Percentiles rank a stretch among this genome's conserved stretches.
Evolutionary conservation across 2,113 vertebrate genomes (phyloP).

Genomic region (Pontoporia blainvillei): DNA sequence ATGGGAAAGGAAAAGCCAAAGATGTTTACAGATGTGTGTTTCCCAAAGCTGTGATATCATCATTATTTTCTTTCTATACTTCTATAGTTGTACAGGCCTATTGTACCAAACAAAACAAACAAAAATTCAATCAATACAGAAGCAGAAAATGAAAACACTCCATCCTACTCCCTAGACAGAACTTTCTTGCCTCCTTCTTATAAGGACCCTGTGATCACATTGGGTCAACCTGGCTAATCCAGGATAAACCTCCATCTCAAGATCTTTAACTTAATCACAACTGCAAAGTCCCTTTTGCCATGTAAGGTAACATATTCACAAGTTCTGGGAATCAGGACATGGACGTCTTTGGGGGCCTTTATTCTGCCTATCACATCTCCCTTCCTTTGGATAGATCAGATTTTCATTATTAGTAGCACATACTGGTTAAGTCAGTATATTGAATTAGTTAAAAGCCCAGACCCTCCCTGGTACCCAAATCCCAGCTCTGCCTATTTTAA

Average conservation of each 20-base stretch:
- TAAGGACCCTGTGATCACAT: not conserved
- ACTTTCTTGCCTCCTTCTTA: not conserved
- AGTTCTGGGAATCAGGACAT: not conserved
- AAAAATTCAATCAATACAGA: not conserved
- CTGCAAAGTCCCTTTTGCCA: not conserved
- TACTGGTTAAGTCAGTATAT: not conserved
- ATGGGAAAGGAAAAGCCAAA: not conserved
- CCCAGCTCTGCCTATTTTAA: not conserved
- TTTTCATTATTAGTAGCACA: not conserved
- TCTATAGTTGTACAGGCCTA: not conserved
- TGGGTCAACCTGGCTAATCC: not conserved
- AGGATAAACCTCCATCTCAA: not conserved
- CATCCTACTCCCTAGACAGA: not conserved
- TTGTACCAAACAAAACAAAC: not conserved
- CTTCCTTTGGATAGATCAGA: not conserved
- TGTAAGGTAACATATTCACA: not conserved
- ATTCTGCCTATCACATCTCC: not conserved
- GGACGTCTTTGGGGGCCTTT: not conserved
- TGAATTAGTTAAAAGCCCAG: not conserved
- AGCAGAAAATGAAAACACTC: not conserved
- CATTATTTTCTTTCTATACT: not conserved
- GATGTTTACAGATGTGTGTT: not conserved
- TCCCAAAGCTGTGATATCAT: not conserved
- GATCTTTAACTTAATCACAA: not conserved
- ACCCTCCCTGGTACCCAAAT: not conserved